Conservation (phyloP, 2,797 vertebrate species). For the Helarctos malayanus region DNA sequence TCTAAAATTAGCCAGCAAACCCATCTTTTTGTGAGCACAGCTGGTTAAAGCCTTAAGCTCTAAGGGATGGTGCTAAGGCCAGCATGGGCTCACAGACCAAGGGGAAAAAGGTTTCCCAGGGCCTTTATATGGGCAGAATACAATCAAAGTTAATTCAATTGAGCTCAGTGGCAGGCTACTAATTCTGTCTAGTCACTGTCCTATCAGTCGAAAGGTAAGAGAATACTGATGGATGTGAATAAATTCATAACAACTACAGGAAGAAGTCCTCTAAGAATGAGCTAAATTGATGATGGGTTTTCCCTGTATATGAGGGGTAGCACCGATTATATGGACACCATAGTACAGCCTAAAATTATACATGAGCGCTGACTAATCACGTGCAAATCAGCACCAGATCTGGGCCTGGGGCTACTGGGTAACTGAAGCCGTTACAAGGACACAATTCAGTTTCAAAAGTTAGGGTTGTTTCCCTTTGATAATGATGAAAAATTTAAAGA, state of each 20-base stretch:
- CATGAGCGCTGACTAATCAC: background rate
- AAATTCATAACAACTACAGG: constrained; percentile 62
- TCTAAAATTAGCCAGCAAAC: constrained; percentile 59
- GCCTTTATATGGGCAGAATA: constrained; percentile 46
- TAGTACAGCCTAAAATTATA: background rate
- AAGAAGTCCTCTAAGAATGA: constrained; percentile 46
- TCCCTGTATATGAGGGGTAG: background rate
- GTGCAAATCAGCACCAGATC: constrained; percentile 57
- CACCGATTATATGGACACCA: background rate
- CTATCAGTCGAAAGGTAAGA: constrained; percentile 40
- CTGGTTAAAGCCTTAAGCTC: constrained; percentile 39
- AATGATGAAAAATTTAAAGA: constrained; percentile 55
- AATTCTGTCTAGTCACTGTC: constrained; percentile 52
- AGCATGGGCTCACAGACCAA: constrained; percentile 30
- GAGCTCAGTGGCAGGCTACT: constrained; percentile 42
- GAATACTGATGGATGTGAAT: constrained; percentile 42
- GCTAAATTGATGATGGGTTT: constrained; percentile 34
- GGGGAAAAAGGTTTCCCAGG: constrained; percentile 43
- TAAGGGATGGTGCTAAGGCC: background rate
- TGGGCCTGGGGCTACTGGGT: constrained; percentile 8
- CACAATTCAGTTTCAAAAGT: constrained; percentile 54
- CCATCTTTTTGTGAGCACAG: constrained; percentile 44
- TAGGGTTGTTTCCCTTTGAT: constrained; percentile 14
- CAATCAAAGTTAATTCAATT: constrained; percentile 62
- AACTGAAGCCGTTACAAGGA: constrained; percentile 46